These are phyloP conservation scores for Daboia siamensis DNA, from an alignment of 2,113 vertebrate species.

Conservation along the genomic window DNA sequence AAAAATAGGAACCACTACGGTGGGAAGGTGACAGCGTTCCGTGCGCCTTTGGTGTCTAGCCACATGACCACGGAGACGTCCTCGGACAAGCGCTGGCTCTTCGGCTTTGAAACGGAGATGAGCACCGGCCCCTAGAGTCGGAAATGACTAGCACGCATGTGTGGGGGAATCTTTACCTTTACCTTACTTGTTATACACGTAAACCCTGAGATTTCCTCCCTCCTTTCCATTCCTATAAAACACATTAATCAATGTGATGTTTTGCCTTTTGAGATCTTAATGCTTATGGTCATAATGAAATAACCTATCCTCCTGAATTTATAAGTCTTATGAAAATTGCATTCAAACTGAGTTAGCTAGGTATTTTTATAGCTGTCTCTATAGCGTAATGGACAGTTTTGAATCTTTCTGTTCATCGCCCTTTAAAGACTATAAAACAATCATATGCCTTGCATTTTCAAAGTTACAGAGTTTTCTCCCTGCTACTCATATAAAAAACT, in stretches of 20 bases:
- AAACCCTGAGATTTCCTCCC: neutral
- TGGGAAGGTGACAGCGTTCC: too few relatives aligned
- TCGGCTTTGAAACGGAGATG: too few relatives aligned
- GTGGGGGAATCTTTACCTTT: too few relatives aligned
- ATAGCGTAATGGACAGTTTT: slow-evolving; percentile 21
- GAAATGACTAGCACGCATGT: too few relatives aligned
- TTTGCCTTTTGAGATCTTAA: neutral
- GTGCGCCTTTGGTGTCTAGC: too few relatives aligned
- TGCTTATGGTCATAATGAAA: slow-evolving; percentile 20
- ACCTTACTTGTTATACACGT: neutral
- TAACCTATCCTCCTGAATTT: neutral
- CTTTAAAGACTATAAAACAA: slow-evolving; percentile 32
- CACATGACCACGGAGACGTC: too few relatives aligned
- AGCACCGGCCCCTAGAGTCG: too few relatives aligned
- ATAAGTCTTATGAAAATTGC: neutral
- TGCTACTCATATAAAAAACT: neutral
- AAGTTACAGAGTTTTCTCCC: neutral
- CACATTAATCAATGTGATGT: neutral
- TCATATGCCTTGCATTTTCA: neutral
- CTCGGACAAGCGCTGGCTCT: too few relatives aligned
- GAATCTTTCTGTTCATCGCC: slow-evolving; percentile 13
- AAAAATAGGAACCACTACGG: too few relatives aligned
- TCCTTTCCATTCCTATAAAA: neutral
- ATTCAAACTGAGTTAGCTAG: slow-evolving; percentile 17
- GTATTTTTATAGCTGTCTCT: slow-evolving; percentile 17